Conservation (phyloP, 2,113 vertebrate genomes). For the Centropus unirufus region DNA sequence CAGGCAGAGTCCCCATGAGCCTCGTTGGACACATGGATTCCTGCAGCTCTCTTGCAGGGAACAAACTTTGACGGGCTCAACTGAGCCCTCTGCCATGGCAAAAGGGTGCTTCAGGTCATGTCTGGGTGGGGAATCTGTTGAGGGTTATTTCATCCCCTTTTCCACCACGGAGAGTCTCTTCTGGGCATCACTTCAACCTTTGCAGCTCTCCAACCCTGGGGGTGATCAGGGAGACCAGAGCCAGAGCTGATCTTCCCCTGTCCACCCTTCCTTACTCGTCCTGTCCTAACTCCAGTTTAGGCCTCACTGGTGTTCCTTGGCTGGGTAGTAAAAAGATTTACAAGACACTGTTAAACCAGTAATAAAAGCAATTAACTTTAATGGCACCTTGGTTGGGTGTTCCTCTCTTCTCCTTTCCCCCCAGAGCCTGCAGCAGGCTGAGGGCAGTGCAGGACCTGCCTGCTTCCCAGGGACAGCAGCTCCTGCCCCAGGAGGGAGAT, state of each 20-base stretch:
- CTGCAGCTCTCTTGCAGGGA: neutral
- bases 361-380: conserved; percentile 83
- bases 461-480: neutral
- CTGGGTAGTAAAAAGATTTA: conserved; percentile 77
- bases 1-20: neutral
- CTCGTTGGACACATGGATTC: fast-evolving
- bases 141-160: neutral
- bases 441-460: neutral
- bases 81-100: neutral
- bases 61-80: neutral
- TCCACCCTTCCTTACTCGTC: neutral
- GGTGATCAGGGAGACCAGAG: neutral
- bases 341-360: conserved; percentile 78
- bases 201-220: fast-evolving
- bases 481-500: neutral
- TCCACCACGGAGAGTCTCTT: neutral
- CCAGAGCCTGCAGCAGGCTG: neutral
- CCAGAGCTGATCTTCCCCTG: neutral
- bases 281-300: neutral
- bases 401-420: neutral
- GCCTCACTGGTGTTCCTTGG: conserved; percentile 55
- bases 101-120: neutral
- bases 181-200: neutral
- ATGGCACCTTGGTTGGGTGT: conserved; percentile 64
- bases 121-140: neutral